phyloP scores from a whole-genome alignment of 1,140 invertebrate genomes.

The Dreissena rostriformis region DNA sequence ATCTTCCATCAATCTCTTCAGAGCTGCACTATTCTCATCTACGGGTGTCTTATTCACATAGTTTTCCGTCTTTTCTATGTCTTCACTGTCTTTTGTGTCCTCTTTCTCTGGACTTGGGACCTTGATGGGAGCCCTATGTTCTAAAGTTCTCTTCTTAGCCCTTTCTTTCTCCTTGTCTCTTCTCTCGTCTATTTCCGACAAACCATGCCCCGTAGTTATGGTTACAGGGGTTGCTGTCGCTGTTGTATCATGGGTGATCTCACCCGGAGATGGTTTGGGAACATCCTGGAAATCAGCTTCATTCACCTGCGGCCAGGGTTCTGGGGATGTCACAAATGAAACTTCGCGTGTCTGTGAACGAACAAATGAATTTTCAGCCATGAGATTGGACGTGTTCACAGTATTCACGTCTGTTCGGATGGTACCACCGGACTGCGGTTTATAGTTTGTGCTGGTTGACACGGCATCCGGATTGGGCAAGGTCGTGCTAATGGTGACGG shows the following conservation, averaged over 20 bases:
- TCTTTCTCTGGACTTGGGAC: conserved; percentile 20
- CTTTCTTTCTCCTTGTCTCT: not conserved
- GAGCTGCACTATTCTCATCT: conserved; percentile 8
- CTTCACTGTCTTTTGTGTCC: not conserved
- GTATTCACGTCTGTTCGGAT: conserved; percentile 26
- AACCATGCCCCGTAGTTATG: not conserved
- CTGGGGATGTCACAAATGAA: conserved; percentile 61
- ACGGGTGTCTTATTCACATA: conserved; percentile 34
- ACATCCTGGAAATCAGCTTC: conserved; percentile 67
- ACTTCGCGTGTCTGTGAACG: conserved; percentile 47
- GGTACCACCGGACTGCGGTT: conserved; percentile 22
- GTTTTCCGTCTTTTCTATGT: conserved; percentile 8
- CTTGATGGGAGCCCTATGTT: not conserved
- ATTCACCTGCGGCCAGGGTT: conserved; percentile 72
- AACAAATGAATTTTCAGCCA: conserved; percentile 52
- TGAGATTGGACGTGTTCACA: conserved; percentile 32
- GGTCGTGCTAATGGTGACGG: conserved; percentile 46
- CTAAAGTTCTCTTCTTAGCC: not conserved
- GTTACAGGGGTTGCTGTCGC: not conserved
- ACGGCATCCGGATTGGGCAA: conserved; percentile 46
- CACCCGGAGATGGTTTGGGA: conserved; percentile 40
- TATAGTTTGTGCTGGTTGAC: conserved; percentile 26
- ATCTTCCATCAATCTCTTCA: conserved; percentile 52
- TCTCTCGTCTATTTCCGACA: not conserved
- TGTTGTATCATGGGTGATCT: conserved; percentile 33